Conservation (phyloP, 1,140 invertebrate species). For the Drosophila fuyamai region DNA sequence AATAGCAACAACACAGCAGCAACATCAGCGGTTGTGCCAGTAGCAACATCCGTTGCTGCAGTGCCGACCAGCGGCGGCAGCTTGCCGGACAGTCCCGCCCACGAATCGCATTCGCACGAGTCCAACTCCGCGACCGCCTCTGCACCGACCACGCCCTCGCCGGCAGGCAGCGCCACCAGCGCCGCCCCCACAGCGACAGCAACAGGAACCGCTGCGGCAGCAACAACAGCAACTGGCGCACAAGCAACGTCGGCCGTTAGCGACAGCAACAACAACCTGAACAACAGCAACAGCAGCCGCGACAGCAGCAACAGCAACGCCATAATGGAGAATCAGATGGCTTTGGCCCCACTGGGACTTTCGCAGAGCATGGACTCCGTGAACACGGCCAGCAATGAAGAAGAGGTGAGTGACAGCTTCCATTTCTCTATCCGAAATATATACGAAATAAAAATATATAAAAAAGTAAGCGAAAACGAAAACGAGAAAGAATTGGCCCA, state of each 20-base stretch:
- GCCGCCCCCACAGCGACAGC: constrained; percentile 31
- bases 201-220: not conserved
- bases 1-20: constrained; percentile 30
- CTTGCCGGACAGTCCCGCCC: constrained; percentile 69
- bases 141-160: constrained; percentile 78
- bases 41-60: constrained; percentile 51
- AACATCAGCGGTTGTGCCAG: constrained; percentile 38
- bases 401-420: constrained; percentile 90
- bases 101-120: constrained; percentile 75
- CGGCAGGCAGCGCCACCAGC: constrained; percentile 56
- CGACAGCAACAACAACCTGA: constrained; percentile 61
- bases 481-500: constrained; percentile 23
- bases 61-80: constrained; percentile 56
- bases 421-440: not conserved
- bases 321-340: constrained; percentile 84
- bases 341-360: constrained; percentile 85
- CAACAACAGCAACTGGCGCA: constrained; percentile 48
- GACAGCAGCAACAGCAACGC: constrained; percentile 50
- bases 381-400: constrained; percentile 95
- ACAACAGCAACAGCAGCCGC: constrained; percentile 47
- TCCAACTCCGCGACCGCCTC: constrained; percentile 73
- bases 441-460: constrained; percentile 1
- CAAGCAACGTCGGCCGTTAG: constrained; percentile 57
- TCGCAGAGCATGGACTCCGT: constrained; percentile 96
- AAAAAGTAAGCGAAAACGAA: constrained; percentile 1